Base-by-base conservation (phyloP, 2,797 vertebrate species). In the Picus viridis region DNA sequence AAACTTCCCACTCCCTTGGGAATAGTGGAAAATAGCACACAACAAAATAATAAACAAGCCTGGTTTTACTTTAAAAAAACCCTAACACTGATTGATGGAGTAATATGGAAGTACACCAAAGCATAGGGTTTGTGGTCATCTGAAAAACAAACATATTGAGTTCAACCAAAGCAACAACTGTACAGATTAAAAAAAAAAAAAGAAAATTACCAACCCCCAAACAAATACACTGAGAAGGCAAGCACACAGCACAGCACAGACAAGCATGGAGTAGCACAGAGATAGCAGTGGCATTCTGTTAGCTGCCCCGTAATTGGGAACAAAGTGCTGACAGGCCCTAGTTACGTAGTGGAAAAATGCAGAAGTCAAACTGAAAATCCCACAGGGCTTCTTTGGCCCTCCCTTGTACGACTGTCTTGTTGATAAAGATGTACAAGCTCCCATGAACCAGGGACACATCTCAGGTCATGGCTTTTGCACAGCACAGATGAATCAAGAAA, bases 41-140 rank as follows among this genome's bases (percentile, higher is more conserved):
- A 92, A 67, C 56, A 92, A 96, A 96, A 93, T 95, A 94, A 96
- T 85, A 94, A 96, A 57, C 65, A 62, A 87, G 88, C 36, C 76
- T 89, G 69, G 64, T 83, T 96, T 94, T 93, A 85, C 82, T 94
- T 91, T 75, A 88, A 90, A 94, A 90, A 94, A 11, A 26, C 84
- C 88, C 70, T 83, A 96, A 92, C 83, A 76, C 67, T 36, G 95
- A 96, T 94, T 95, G 96, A 97, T 94, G 88, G 71, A 88, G 72
- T 95, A 96, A 96, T 92, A 93, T 71, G 82, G 76, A 92, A 61
- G 65, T 49, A 72, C 56, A 94, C 53, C 67, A 90, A 80, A 93
- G 77, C 1, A 89, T 26, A 45, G 58, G 70, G 30, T 30, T 83
- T 62, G 70, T 68, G 89, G 82, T 88, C 76, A 79, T 82, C 94